Evolutionary conservation across 2,888 invertebrate species (phyloP), one percentile per base, ranked within the genome.

Genomic region (Ophonus ardosiacus): DNA sequence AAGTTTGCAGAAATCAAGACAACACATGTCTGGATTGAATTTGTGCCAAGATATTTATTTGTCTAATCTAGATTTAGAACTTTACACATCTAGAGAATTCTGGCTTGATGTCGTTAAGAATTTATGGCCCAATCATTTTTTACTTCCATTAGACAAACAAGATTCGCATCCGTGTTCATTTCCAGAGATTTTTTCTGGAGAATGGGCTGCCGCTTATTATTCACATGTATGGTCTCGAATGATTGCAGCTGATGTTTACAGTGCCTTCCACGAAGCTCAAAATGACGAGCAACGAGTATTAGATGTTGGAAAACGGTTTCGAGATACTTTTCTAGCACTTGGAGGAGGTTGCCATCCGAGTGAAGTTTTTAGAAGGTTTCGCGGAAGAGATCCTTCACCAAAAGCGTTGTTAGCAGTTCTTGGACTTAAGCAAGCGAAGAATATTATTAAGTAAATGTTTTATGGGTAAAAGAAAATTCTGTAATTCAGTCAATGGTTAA

Each of bases 341-440:
- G 98, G 98, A 7, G 98, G 98, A 3, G 95, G 96, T 86, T 94
- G 95, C 87, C 95, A 96, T 87, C 95, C 97, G 0, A 94, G 94
- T 86, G 97, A 98, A 92, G 94, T 97, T 6, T 99, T 99, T 91
- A 93, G 98, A 85, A 93, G 96, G 89, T 99, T 98, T 91, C 93
- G 97, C 86, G 98, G 98, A 0, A 93, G 98, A 78, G 98, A 99
- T 92, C 98, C 98, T 0, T 96, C 96, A 0, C 95, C 96, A 0
- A 95, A 96, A 89, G 97, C 97, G 0, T 91, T 98, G 57, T 91
- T 98, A 0, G 94, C 93, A 87, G 93, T 93, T 86, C 92, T 95
- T 71, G 94, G 94, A 57, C 90, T 94, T 86, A 92, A 92, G 85
- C 92, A 88, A 87, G 74, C 83, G 15, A 87, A 86, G 86, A 84